Conservation (phyloP, 2,113 vertebrate genomes). For the Brachypteracias leptosomus region DNA sequence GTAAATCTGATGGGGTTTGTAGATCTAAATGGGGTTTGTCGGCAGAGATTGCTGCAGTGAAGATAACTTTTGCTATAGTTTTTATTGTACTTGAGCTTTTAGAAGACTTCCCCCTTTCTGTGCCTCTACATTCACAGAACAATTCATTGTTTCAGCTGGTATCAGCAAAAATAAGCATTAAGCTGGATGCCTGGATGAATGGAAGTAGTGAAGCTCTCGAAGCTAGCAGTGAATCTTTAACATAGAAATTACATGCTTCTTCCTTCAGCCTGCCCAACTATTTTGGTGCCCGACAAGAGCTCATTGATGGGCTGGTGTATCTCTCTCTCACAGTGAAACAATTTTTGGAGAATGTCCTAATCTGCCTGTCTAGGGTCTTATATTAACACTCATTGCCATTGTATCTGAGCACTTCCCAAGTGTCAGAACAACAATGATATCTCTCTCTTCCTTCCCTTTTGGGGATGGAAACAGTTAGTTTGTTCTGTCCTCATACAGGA, state of each 20-base stretch:
- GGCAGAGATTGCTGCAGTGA: neutral
- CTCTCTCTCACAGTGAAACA: neutral
- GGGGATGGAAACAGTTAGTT: slow-evolving; percentile 46
- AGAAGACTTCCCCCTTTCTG: neutral
- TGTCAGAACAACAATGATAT: slow-evolving; percentile 49
- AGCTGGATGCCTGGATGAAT: neutral
- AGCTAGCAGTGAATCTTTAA: neutral
- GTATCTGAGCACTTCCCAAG: slow-evolving; percentile 24
- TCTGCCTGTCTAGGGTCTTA: neutral
- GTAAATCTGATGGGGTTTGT: neutral
- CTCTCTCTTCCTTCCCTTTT: slow-evolving; percentile 17
- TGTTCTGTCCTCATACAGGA: neutral
- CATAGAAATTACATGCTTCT: neutral
- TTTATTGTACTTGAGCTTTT: neutral
- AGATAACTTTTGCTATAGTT: neutral
- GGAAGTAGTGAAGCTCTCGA: neutral
- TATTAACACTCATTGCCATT: neutral
- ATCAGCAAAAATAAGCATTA: neutral
- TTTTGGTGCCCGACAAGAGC: neutral
- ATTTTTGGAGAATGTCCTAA: neutral
- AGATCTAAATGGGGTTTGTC: neutral
- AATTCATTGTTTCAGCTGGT: neutral
- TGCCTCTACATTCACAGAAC: neutral
- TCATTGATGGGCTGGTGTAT: neutral
- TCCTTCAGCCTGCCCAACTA: neutral